Base-by-base conservation (phyloP, 2,888 invertebrate genomes). In the Phoenoteleia sp. region DNA sequence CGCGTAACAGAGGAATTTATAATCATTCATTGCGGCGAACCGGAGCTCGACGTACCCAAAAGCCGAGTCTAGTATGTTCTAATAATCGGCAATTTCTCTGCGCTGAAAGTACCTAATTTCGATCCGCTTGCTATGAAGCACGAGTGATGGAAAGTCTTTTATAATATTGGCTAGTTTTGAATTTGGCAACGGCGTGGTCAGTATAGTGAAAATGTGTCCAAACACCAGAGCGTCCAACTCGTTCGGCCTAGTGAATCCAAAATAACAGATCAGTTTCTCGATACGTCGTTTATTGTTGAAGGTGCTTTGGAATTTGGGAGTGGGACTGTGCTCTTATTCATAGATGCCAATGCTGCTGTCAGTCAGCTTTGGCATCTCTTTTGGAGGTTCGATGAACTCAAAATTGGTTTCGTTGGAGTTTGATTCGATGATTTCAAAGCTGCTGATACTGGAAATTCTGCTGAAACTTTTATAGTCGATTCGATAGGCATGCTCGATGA, bases 221-320 rank as follows among this genome's bases (percentile, higher is more conserved):
- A 99, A 99, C 0, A 98, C 98, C 36, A 99, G 94, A 1, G 99
- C 99, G 94, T 99, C 99, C 85, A 99, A 94, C 94, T 99, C 99
- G 29, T 98, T 98, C 0, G 99, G 99, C 69, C 98, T 98, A 95
- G n/a, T 17, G 81, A 33, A 42, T 27, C 13, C 36, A 60, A 71
- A 23, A 67, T 1, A 67, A 47, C n/a, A n/a, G n/a, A 25, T 42
- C 52, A 56, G 27, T 36, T 27, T 13, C n/a, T 33, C 64, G 25
- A 33, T 29, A 52, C 49, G 36, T 39, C 1, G 49, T 62, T 39
- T 69, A 47, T 52, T 67, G 13, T 45, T 27, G 29, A 42, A 45
- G 11, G 4, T 21, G 21, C 39, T 23, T 11, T n/a, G n/a, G 15
- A 25, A 23, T 23, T 33, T n/a, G n/a, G 2, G 17, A 17, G 19